Conservation (phyloP, 2,113 vertebrate species). For the Festucalex cinctus region DNA sequence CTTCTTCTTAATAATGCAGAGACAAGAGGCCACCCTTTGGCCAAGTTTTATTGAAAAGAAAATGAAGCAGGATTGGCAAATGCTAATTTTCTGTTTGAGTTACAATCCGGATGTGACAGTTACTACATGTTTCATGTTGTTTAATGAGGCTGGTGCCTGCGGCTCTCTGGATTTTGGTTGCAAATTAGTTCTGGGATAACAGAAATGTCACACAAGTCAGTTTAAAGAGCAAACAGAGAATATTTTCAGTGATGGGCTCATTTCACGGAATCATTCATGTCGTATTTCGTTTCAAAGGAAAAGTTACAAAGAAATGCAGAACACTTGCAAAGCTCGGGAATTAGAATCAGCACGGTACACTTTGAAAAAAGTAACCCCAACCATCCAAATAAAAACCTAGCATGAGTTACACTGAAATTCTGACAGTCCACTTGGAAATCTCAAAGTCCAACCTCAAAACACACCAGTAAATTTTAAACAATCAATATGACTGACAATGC, state of each 20-base stretch:
- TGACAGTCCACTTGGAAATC: too few relatives aligned
- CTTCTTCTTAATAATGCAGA: not conserved
- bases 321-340: too few relatives aligned
- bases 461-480: not conserved
- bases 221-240: not conserved
- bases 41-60: not conserved
- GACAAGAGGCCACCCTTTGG: not conserved
- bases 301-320: too few relatives aligned
- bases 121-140: constrained; percentile 16
- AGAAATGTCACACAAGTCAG: constrained; percentile 39
- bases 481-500: too few relatives aligned
- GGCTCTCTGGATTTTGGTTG: constrained; percentile 18
- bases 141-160: constrained; percentile 9
- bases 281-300: too few relatives aligned
- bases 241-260: not conserved
- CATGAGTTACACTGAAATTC: too few relatives aligned
- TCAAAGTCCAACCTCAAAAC: too few relatives aligned
- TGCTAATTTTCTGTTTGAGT: not conserved
- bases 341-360: too few relatives aligned
- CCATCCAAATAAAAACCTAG: not conserved
- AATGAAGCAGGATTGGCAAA: not conserved
- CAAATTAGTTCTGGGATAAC: constrained; percentile 45
- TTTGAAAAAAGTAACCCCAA: too few relatives aligned
- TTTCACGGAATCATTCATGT: too few relatives aligned
- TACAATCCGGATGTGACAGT: constrained; percentile 5